These are phyloP conservation scores for Lypha dubia DNA, from an alignment of 2,888 invertebrate genomes.

Conservation along the genomic window DNA sequence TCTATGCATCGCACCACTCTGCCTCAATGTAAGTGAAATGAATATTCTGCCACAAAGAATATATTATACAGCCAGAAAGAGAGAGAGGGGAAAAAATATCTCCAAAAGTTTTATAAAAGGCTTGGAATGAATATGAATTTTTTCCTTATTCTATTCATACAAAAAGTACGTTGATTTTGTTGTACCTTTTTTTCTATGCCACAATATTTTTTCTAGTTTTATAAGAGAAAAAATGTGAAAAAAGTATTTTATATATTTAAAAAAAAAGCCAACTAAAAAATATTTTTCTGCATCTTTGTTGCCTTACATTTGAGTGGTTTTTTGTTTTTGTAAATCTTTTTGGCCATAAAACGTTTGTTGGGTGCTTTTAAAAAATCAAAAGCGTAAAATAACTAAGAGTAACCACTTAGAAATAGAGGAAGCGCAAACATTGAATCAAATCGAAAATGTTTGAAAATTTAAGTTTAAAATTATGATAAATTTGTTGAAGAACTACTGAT, in stretches of 20 bases:
- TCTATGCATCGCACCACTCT: conserved; percentile 6
- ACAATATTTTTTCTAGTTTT: conserved; percentile 44
- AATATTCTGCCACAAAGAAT: conserved; percentile 61
- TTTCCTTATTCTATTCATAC: conserved; percentile 48
- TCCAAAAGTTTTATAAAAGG: conserved; percentile 58
- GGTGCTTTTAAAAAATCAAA: conserved; percentile 65
- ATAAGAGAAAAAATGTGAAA: conserved; percentile 2
- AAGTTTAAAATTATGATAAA: conserved; percentile 2
- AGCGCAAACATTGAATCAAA: conserved; percentile 38
- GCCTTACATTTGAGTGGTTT: conserved; percentile 57
- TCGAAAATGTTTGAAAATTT: neutral
- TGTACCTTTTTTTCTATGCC: conserved; percentile 31
- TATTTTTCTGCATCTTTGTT: conserved; percentile 58
- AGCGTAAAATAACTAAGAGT: conserved; percentile 66
- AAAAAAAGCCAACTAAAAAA: too few species aligned
- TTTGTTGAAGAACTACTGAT: neutral
- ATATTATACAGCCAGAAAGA: neutral
- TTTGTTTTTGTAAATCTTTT: conserved; percentile 59
- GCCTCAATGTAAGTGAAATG: conserved; percentile 47
- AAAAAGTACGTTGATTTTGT: conserved; percentile 6
- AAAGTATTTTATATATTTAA: conserved; percentile 38
- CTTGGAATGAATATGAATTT: conserved; percentile 37
- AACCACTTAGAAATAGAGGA: conserved; percentile 61
- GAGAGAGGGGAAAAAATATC: neutral
- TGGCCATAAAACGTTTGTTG: conserved; percentile 63